Conservation (phyloP, 2,888 invertebrate genomes). For the Hermodice carunculata region DNA sequence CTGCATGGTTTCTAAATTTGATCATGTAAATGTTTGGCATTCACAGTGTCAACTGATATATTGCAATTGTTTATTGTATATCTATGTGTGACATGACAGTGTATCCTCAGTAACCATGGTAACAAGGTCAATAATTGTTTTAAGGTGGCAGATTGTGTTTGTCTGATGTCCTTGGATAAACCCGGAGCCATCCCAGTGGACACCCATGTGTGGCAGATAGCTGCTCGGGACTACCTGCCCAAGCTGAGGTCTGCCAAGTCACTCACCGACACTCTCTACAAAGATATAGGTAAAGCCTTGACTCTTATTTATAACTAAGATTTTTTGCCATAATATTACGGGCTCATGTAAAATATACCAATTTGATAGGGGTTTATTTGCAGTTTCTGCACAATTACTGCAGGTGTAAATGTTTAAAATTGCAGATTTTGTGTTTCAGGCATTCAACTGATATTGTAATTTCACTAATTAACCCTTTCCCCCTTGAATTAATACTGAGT, state of each 20-base stretch:
- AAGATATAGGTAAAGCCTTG: slow-evolving; percentile 80
- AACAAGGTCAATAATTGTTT: not conserved
- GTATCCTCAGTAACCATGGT: not conserved
- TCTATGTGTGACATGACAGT: not conserved
- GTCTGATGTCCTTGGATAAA: slow-evolving; percentile 94
- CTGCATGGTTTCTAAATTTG: too few species aligned
- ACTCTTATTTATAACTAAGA: not conserved
- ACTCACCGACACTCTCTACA: slow-evolving; percentile 84
- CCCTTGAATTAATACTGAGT: too few species aligned
- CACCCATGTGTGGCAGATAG: slow-evolving; percentile 95
- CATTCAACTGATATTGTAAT: not conserved
- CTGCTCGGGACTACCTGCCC: slow-evolving; percentile 83
- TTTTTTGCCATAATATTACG: not conserved
- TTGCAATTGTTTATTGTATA: not conserved
- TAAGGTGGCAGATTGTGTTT: slow-evolving; percentile 96
- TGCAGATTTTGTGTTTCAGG: not conserved
- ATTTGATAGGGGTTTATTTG: not conserved
- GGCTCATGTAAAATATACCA: not conserved
- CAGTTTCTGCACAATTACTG: not conserved
- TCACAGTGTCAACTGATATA: not conserved
- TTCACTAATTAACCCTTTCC: too few species aligned
- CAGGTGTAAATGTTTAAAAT: too few species aligned
- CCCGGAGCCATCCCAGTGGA: slow-evolving; percentile 92
- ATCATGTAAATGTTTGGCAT: too few species aligned
- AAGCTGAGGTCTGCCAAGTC: slow-evolving; percentile 81